A percentile compares a stretch with the other conserved stretches of the same genome.
These are phyloP conservation scores for Enteromius unitaeniatus DNA, from an alignment of 2,797 vertebrate genomes.

Conservation along the genomic window DNA sequence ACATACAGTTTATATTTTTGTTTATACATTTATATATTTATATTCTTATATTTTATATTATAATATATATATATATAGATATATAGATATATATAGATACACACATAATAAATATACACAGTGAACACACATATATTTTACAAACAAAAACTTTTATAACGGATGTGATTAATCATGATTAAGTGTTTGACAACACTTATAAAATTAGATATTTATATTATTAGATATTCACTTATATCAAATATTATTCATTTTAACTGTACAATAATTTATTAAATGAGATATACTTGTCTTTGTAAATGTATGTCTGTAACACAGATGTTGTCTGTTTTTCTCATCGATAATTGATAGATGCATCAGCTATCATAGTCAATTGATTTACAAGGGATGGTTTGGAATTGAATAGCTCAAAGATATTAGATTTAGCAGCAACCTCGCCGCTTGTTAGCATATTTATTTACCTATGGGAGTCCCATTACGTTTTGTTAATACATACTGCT, in stretches of 20 bases:
- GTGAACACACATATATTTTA: too few species aligned
- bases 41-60: too few species aligned
- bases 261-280: too few species aligned
- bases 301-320: slow-evolving; percentile 64
- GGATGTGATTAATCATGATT: too few species aligned
- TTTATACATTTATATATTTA: too few species aligned
- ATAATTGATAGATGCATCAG: slow-evolving; percentile 91
- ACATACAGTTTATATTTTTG: too few species aligned
- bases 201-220: not conserved
- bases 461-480: slow-evolving; percentile 89
- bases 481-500: slow-evolving; percentile 90
- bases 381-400: slow-evolving; percentile 90
- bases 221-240: not conserved
- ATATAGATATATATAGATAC: too few species aligned
- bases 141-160: too few species aligned
- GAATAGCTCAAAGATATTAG: slow-evolving; percentile 91
- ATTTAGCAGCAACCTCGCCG: slow-evolving; percentile 84
- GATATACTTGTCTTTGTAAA: not conserved
- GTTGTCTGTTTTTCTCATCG: slow-evolving; percentile 87
- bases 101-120: too few species aligned
- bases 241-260: not conserved
- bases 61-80: too few species aligned
- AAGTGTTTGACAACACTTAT: not conserved
- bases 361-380: slow-evolving; percentile 89
- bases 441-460: slow-evolving; percentile 92